These are phyloP conservation scores for Rhaphigaster nebulosa DNA, from an alignment of 2,888 invertebrate genomes.

Conservation along the genomic window DNA sequence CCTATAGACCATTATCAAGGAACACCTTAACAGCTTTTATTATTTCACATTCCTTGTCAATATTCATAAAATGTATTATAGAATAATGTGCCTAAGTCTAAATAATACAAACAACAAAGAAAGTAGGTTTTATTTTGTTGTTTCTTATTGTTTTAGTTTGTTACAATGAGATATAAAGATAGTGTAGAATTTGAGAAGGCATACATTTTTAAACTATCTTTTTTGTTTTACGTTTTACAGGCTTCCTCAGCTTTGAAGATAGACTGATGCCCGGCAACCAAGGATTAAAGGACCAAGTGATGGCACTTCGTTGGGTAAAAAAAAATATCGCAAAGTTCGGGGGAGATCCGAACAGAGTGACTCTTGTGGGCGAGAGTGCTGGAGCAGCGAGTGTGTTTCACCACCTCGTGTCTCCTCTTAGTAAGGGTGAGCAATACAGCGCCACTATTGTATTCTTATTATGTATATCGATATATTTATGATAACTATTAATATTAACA, in stretches of 20 bases:
- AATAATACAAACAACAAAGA: too few species aligned
- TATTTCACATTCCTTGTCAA: too few species aligned
- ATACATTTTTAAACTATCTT: background rate
- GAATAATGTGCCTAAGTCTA: too few species aligned
- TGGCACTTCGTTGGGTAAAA: background rate
- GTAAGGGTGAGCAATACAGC: background rate
- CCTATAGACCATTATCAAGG: too few species aligned
- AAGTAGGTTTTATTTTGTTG: too few species aligned
- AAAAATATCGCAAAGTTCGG: background rate
- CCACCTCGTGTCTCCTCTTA: background rate
- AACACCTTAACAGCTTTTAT: too few species aligned
- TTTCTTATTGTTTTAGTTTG: too few species aligned
- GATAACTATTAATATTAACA: too few species aligned
- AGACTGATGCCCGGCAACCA: background rate
- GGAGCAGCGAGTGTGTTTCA: background rate
- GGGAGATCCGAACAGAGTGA: background rate
- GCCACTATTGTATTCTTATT: background rate
- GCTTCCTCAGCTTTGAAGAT: slow-evolving; percentile 31
- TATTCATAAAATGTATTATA: too few species aligned
- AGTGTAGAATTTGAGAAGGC: background rate
- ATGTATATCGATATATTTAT: background rate
- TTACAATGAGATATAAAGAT: too few species aligned
- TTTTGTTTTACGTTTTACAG: background rate
- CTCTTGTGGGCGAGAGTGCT: slow-evolving; percentile 15
- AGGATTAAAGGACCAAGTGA: slow-evolving; percentile 10